A percentile compares a stretch with the other conserved stretches of the same genome.
These are phyloP conservation scores for Volucella inanis DNA, from an alignment of 2,888 invertebrate genomes.

Conservation along the genomic window DNA sequence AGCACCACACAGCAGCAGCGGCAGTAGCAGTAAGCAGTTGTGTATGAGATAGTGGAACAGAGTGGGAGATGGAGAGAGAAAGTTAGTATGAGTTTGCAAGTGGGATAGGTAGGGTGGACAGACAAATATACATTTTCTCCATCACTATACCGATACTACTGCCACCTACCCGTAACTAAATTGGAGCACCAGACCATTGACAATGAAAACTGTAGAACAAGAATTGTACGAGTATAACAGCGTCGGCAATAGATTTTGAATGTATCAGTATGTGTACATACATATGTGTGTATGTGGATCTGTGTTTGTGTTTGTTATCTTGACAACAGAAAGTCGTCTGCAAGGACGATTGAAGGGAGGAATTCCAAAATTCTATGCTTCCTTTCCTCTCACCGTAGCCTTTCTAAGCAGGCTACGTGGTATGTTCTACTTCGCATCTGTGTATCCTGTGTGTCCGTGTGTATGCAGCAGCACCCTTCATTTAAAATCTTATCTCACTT, in stretches of 20 bases:
- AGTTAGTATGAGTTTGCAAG: slow-evolving; percentile 13
- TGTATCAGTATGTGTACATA: background rate
- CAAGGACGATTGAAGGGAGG: slow-evolving; percentile 53
- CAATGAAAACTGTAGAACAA: slow-evolving; percentile 62
- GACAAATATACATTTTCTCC: slow-evolving; percentile 19
- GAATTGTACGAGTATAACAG: background rate
- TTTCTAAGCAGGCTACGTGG: background rate
- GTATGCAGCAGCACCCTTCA: slow-evolving; percentile 78
- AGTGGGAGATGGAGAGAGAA: background rate
- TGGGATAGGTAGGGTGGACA: background rate
- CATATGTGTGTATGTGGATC: slow-evolving; percentile 15
- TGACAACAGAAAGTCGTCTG: slow-evolving; percentile 66
- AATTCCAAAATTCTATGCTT: slow-evolving; percentile 78
- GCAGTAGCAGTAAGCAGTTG: slow-evolving; percentile 50
- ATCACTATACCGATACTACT: background rate
- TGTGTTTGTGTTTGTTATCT: slow-evolving; percentile 67
- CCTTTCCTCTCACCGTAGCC: slow-evolving; percentile 11
- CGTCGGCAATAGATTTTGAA: too few species aligned
- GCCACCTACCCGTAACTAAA: slow-evolving; percentile 37
- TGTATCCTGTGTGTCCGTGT: slow-evolving; percentile 75
- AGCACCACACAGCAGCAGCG: slow-evolving; percentile 68
- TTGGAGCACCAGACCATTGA: slow-evolving; percentile 63
- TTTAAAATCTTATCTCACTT: slow-evolving; percentile 83
- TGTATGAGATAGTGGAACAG: slow-evolving; percentile 17
- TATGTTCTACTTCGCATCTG: slow-evolving; percentile 53